Percentiles rank a stretch among this genome's conserved stretches.
phyloP scores from a whole-genome alignment of 2,113 vertebrate species.

The Xenopus tropicalis region DNA sequence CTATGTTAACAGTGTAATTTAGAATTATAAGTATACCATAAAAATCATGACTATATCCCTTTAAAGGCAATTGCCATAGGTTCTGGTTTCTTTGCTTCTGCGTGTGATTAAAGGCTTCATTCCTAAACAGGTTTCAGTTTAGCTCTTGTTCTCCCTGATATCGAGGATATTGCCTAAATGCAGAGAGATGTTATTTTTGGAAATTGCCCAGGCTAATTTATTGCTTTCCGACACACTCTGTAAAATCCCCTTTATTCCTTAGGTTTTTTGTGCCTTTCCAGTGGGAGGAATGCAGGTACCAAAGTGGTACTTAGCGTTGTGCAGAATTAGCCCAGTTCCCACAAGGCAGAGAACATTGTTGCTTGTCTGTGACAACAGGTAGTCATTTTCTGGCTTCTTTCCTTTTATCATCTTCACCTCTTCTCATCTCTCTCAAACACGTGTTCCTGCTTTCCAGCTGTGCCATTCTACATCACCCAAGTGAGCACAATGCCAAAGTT shows the following conservation, averaged over 20 bases:
- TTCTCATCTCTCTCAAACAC: neutral
- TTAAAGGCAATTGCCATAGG: no score
- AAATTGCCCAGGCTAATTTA: no score
- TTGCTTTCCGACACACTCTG: no score
- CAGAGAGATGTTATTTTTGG: no score
- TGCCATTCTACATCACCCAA: conserved; percentile 36
- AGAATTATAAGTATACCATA: no score
- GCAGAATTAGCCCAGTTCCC: neutral
- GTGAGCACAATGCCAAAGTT: conserved; percentile 36
- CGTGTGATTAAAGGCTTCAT: no score
- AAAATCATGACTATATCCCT: no score
- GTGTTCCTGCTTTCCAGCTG: neutral
- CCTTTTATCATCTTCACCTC: conserved; percentile 5
- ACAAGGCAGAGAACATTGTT: neutral
- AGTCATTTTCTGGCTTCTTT: conserved; percentile 14
- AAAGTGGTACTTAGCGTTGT: neutral
- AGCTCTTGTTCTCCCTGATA: no score
- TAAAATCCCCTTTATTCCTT: neutral
- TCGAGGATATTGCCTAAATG: no score
- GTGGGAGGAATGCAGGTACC: conserved; percentile 6
- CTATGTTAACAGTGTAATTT: no score
- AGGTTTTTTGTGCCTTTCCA: neutral
- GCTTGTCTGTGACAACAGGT: conserved; percentile 3
- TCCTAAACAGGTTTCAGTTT: no score
- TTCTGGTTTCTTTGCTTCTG: no score